Conservation (phyloP, 2,113 vertebrate genomes). For the Rhinopomastus cyanomelas region DNA sequence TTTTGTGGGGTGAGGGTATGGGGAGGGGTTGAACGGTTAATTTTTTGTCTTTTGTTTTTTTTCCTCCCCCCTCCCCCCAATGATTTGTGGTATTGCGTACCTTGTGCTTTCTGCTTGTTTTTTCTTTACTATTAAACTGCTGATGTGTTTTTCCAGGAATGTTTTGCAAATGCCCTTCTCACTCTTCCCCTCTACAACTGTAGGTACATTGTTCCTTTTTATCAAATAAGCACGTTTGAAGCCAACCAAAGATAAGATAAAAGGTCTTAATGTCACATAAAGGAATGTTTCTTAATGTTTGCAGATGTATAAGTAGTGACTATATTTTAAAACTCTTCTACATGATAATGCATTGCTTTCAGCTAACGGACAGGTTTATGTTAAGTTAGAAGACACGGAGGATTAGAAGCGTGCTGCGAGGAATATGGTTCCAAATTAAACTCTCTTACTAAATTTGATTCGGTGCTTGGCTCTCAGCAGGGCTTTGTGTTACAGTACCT, state of each 20-base stretch:
- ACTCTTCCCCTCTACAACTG: conserved; percentile 90
- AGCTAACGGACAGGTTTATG: conserved; percentile 79
- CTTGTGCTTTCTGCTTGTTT: conserved; percentile 70
- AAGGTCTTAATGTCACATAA: conserved; percentile 77
- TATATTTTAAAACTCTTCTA: conserved; percentile 60
- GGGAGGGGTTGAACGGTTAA: conserved; percentile 58
- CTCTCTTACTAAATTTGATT: conserved; percentile 33
- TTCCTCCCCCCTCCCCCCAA: not conserved
- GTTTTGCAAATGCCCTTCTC: conserved; percentile 89
- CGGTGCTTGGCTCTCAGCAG: conserved; percentile 61
- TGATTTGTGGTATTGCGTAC: conserved; percentile 63
- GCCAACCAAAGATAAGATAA: conserved; percentile 65
- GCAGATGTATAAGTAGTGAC: conserved; percentile 68
- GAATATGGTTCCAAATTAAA: conserved; percentile 45
- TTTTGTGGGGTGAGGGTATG: conserved; percentile 63
- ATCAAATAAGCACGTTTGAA: conserved; percentile 86
- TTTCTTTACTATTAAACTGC: conserved; percentile 84
- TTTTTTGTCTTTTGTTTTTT: not conserved
- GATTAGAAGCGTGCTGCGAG: conserved; percentile 50
- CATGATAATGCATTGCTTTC: conserved; percentile 74
- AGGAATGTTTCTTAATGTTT: conserved; percentile 70
- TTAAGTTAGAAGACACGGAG: conserved; percentile 80
- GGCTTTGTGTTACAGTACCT: conserved; percentile 50
- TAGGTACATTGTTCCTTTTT: conserved; percentile 93
- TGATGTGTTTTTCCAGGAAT: conserved; percentile 92